Conservation (phyloP, 2,888 invertebrate species). For the Epirrhoe tristata region DNA sequence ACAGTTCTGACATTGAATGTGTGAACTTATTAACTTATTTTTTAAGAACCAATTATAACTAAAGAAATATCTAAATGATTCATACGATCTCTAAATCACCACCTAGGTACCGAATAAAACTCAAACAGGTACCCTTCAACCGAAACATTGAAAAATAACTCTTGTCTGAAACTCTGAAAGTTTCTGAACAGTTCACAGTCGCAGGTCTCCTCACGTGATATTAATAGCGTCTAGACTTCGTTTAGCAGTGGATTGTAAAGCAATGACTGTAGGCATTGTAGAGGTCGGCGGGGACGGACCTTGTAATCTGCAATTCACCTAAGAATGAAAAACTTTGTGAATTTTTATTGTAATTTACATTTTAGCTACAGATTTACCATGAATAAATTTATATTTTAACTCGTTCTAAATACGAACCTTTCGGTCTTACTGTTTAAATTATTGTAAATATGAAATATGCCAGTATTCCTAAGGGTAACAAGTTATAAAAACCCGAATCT, state of each 20-base stretch:
- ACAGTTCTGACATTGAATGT: too few relatives aligned
- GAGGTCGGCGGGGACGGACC: slow-evolving; percentile 29
- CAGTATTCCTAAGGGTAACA: neutral
- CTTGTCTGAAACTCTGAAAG: slow-evolving; percentile 36
- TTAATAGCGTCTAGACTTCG: slow-evolving; percentile 62
- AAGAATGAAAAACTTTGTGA: neutral
- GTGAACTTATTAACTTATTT: too few relatives aligned
- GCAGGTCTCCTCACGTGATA: slow-evolving; percentile 54
- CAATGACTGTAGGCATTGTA: slow-evolving; percentile 39
- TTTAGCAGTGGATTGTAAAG: slow-evolving; percentile 53
- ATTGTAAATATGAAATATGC: neutral
- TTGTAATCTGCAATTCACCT: slow-evolving; percentile 31
- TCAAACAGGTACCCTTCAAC: slow-evolving; percentile 14
- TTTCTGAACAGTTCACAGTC: slow-evolving; percentile 47
- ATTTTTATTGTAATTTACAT: neutral
- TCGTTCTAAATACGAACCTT: neutral
- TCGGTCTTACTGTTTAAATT: neutral
- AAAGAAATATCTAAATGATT: neutral
- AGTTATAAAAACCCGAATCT: neutral
- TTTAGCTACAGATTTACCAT: neutral
- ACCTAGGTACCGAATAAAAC: slow-evolving; percentile 15
- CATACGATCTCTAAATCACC: slow-evolving; percentile 18
- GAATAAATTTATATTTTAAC: neutral
- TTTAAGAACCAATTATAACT: too few relatives aligned
- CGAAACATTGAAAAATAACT: slow-evolving; percentile 23